These are phyloP conservation scores for Sebastes aleutianus DNA, from an alignment of 2,797 vertebrate genomes.

Conservation along the genomic window DNA sequence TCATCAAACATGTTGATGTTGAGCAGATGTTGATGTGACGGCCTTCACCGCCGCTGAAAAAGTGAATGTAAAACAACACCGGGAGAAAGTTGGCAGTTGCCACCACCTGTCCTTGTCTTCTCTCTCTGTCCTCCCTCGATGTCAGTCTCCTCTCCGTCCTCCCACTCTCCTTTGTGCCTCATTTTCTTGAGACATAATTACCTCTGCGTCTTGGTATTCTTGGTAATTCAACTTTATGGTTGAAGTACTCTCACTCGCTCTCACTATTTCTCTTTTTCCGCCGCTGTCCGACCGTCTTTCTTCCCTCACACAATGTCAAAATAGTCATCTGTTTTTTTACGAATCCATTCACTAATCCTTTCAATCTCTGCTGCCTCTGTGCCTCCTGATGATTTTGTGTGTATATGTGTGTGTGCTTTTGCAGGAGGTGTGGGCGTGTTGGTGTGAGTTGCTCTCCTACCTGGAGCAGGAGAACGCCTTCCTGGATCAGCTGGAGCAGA, in stretches of 20 bases:
- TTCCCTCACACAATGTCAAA: background rate
- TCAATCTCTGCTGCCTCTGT: background rate
- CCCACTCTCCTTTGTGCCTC: background rate
- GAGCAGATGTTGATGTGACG: constrained; percentile 7
- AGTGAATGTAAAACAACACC: background rate
- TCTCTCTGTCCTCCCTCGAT: background rate
- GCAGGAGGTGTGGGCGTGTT: constrained; percentile 98
- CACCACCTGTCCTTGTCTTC: background rate
- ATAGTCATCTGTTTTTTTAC: background rate
- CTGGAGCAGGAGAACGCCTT: constrained; percentile 93
- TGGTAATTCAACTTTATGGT: background rate
- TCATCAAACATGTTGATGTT: constrained; percentile 15
- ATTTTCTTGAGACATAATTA: constrained; percentile 4
- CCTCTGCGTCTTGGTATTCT: background rate
- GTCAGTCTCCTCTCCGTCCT: background rate
- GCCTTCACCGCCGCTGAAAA: background rate
- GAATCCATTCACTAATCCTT: background rate
- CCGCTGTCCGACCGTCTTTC: background rate
- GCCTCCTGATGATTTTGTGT: background rate
- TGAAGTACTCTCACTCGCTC: background rate
- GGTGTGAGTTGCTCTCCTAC: constrained; percentile 92
- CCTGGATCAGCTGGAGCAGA: constrained; percentile 91
- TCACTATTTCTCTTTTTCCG: background rate
- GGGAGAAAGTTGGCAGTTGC: background rate
- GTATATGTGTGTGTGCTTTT: constrained; percentile 11